phyloP scores from a whole-genome alignment of 2,113 vertebrate genomes.

The Ammospiza nelsoni region DNA sequence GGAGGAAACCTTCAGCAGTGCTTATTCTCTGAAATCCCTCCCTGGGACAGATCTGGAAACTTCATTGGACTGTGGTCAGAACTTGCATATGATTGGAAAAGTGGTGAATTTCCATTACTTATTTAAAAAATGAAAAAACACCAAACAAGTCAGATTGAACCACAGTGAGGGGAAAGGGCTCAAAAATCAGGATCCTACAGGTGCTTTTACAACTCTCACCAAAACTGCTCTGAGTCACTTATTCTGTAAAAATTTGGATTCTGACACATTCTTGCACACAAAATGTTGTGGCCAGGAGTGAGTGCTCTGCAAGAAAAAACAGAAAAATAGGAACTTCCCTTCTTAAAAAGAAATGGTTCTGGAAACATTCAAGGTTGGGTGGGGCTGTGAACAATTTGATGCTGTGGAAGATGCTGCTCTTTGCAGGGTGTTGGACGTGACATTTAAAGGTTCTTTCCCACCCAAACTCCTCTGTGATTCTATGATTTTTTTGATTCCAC shows the following conservation, averaged over 20 bases:
- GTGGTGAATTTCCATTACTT: not conserved
- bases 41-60: not conserved
- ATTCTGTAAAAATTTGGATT: not conserved
- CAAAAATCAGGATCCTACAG: rapidly evolving
- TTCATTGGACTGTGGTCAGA: not conserved
- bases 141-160: not conserved
- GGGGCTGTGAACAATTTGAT: not conserved
- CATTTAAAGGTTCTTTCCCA: not conserved
- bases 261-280: not conserved
- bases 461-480: not conserved
- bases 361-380: not conserved
- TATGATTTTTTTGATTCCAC: not conserved
- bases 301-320: not conserved
- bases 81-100: not conserved
- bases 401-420: not conserved
- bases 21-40: not conserved
- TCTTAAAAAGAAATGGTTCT: not conserved
- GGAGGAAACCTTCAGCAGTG: not conserved
- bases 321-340: not conserved
- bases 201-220: not conserved
- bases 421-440: not conserved
- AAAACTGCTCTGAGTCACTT: constrained; percentile 6
- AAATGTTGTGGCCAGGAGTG: not conserved
- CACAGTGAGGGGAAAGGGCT: not conserved
- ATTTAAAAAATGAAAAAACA: not conserved